Percentiles rank a stretch among this genome's conserved stretches.
phyloP scores from a whole-genome alignment of 2,888 invertebrate species.

The Stenchaetothrips biformis region DNA sequence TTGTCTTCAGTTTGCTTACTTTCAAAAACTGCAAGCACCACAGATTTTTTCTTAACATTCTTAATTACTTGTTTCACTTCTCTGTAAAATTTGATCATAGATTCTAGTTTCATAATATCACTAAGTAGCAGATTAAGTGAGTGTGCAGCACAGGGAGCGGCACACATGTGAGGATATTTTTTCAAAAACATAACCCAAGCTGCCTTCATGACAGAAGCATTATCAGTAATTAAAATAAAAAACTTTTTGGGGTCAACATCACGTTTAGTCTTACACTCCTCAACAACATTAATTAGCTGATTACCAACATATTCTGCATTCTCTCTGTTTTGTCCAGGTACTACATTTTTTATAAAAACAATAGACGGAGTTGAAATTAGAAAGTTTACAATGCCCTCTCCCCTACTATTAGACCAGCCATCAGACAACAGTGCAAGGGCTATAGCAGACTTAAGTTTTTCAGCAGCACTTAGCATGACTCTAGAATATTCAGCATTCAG shows the following conservation, averaged over 20 bases:
- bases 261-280: too few relatives aligned
- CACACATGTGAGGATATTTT: not conserved
- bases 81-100: not conserved
- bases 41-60: not conserved
- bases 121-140: not conserved
- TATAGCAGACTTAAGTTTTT: too few relatives aligned
- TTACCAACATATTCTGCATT: too few relatives aligned
- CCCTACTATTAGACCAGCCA: too few relatives aligned
- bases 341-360: too few relatives aligned
- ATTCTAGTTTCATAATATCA: not conserved
- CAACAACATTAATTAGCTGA: too few relatives aligned
- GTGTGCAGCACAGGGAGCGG: not conserved
- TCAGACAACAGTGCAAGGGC: too few relatives aligned
- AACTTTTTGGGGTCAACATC: not conserved
- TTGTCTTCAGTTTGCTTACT: not conserved
- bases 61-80: not conserved
- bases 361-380: too few relatives aligned
- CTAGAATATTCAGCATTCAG: too few relatives aligned
- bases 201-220: not conserved
- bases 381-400: too few relatives aligned
- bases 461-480: too few relatives aligned
- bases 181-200: not conserved
- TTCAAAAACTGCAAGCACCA: not conserved
- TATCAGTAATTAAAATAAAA: not conserved
- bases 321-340: too few relatives aligned